These are phyloP conservation scores for Vireo griseus DNA, from an alignment of 2,797 vertebrate species.

Conservation along the genomic window DNA sequence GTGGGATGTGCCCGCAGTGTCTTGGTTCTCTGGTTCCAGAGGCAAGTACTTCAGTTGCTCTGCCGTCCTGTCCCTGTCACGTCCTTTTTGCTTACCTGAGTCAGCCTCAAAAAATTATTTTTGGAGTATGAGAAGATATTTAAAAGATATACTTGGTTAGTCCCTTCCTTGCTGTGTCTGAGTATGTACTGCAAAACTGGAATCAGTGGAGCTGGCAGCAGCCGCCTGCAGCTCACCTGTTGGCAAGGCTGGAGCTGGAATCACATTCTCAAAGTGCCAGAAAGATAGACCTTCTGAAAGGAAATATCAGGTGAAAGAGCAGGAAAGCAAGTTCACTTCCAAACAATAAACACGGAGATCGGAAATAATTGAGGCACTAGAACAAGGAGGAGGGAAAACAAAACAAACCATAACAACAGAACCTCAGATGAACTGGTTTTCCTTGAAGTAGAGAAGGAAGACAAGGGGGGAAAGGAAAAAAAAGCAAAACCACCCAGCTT, in stretches of 20 bases:
- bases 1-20: not conserved
- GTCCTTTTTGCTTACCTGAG: not conserved
- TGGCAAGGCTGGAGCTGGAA: slow-evolving; percentile 37
- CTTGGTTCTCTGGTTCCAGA: not conserved
- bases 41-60: not conserved
- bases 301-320: slow-evolving; percentile 38
- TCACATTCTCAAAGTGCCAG: slow-evolving; percentile 63
- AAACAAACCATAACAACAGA: not conserved
- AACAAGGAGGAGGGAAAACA: slow-evolving; percentile 36
- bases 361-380: slow-evolving; percentile 42
- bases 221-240: slow-evolving; percentile 52
- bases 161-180: not conserved
- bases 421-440: slow-evolving; percentile 6
- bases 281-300: slow-evolving; percentile 44
- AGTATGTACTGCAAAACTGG: not conserved
- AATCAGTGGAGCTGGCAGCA: slow-evolving; percentile 14
- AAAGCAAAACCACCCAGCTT: not conserved
- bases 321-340: slow-evolving; percentile 47
- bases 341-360: slow-evolving; percentile 43
- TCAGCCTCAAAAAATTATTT: not conserved
- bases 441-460: not conserved
- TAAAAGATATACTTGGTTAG: not conserved
- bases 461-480: not conserved
- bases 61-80: not conserved
- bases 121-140: not conserved